These are phyloP conservation scores for Catostylus mosaicus DNA, from an alignment of 30 jellyfish, hydroid and myxozoan genomes.

Conservation along the genomic window DNA sequence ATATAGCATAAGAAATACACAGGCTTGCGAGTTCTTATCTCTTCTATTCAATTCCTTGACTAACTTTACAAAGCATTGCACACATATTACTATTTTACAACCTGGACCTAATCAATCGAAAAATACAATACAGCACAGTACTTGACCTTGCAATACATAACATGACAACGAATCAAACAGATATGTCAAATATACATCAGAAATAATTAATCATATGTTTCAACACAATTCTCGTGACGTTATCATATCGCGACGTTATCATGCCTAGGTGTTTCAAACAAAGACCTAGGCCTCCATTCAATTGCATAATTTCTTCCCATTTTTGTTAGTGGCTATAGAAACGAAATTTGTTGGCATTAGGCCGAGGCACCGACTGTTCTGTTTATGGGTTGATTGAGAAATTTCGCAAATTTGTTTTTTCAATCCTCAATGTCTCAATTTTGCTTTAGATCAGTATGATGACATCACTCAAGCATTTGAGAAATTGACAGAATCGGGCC, in stretches of 20 bases:
- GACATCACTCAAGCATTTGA: conserved; percentile 87
- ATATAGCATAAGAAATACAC: not conserved
- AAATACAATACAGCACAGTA: not conserved
- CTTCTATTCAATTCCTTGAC: not conserved
- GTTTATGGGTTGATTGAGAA: no score
- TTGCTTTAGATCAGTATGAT: conserved; percentile 49
- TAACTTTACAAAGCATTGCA: not conserved
- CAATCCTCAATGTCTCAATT: not conserved
- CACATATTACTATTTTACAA: not conserved
- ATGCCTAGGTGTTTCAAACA: no score
- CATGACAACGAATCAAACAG: not conserved
- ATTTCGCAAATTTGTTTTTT: no score
- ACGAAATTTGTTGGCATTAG: no score
- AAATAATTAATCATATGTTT: not conserved
- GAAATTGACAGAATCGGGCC: conserved; percentile 73
- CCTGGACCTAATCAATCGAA: not conserved
- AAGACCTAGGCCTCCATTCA: no score
- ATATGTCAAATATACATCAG: not conserved
- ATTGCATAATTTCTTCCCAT: no score
- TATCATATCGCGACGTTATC: no score
- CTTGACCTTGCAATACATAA: not conserved
- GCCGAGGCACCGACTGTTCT: no score
- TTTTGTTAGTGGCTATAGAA: no score
- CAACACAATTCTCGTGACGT: no score
- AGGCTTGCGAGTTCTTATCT: not conserved